Evolutionary conservation across 2,888 invertebrate species (phyloP).

Genomic region (Amphipoea lucens): DNA sequence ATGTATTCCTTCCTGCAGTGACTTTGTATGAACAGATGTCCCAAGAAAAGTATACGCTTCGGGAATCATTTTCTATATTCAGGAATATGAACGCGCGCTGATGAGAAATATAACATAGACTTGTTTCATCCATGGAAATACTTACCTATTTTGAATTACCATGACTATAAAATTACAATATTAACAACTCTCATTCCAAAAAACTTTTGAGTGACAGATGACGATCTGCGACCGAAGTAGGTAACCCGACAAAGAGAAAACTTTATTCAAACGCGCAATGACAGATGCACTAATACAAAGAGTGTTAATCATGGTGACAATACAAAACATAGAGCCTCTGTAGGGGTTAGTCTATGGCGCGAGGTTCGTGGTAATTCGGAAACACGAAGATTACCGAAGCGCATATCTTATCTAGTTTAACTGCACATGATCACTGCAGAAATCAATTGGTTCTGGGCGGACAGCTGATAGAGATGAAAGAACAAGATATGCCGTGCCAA

Average conservation of each 20-base stretch:
- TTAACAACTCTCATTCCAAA: conserved; percentile 1
- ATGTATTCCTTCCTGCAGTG: not conserved
- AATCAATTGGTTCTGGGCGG: not conserved
- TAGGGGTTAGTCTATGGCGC: not conserved
- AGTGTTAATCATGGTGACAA: too few species aligned
- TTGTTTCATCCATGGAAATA: not conserved
- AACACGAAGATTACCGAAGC: not conserved
- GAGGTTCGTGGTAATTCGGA: not conserved
- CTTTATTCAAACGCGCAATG: not conserved
- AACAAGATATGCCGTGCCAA: not conserved
- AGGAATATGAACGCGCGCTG: not conserved
- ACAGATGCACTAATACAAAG: not conserved
- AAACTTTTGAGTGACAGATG: not conserved
- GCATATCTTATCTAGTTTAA: not conserved
- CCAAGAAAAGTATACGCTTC: not conserved
- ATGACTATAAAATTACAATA: not conserved
- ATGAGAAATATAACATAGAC: not conserved
- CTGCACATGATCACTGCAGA: not conserved
- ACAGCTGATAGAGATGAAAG: not conserved
- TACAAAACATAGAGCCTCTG: not conserved
- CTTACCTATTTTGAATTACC: not conserved
- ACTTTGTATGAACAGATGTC: not conserved
- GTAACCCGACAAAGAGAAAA: not conserved
- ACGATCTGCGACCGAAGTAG: not conserved
- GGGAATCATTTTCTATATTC: not conserved